Base-by-base conservation (phyloP, 2,113 vertebrate genomes). In the Struthio camelus region DNA sequence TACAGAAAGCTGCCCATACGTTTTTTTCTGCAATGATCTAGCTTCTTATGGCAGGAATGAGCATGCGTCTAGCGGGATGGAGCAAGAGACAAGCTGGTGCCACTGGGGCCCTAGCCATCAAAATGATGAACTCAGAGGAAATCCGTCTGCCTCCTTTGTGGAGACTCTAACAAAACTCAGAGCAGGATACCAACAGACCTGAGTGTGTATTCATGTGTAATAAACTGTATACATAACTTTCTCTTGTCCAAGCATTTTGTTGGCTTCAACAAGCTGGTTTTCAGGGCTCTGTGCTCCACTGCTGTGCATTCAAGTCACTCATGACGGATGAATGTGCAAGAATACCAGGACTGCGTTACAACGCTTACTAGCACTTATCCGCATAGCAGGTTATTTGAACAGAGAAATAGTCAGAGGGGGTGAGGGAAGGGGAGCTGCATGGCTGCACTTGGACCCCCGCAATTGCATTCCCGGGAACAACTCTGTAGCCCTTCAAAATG, bases 201-300 rank as follows among this genome's bases (percentile, higher is more conserved):
- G 73, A 88, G 36, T n/a, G 36, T 94, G 87, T 95, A 70, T 77
- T 87, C 78, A 73, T 42, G 54, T 80, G 58, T 44, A 73, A 85
- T 87, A 92, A 96, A 94, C 87, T 96, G 87, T 92, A 64, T 93
- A 93, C 71, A 91, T 24, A 93, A 54, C 48, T 94, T 85, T 25
- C 62, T 58, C 87, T 70, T 80, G 66, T 92, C 93, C 71, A 85
- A 93, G 84, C 40, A 50, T 64, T 92, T 80, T 62, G 48, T 83
- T 95, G 91, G 78, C 75, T 54, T 84, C 78, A 82, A 10, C 24
- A 77, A 77, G 84, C 77, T 58, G 77, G 14, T 93, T 96, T 58
- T 38, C 53, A 62, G 73, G 48, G 22, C 56, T 85, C 53, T 73
- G 84, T 59, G 64, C 54, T 89, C 58, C 75, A 80, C 0, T 7